These are phyloP conservation scores for Crocallis elinguaria DNA, from an alignment of 2,888 invertebrate species.

Conservation along the genomic window DNA sequence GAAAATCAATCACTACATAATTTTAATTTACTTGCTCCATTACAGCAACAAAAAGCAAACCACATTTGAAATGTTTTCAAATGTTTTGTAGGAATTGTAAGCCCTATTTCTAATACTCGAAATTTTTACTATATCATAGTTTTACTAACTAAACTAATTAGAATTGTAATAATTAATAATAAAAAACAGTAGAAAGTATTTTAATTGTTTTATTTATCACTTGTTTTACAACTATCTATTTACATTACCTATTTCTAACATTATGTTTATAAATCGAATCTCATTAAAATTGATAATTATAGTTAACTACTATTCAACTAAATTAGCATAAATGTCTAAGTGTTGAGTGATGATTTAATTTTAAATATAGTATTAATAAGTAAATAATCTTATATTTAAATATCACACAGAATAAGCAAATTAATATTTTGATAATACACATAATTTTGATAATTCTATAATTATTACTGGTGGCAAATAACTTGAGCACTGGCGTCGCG, in stretches of 20 bases:
- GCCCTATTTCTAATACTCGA: too few relatives aligned
- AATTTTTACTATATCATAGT: too few relatives aligned
- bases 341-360: not conserved
- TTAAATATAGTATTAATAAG: not conserved
- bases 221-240: slow-evolving; percentile 19
- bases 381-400: slow-evolving; percentile 52
- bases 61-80: too few relatives aligned
- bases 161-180: not conserved
- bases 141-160: not conserved
- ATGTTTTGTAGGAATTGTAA: too few relatives aligned
- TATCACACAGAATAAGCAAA: slow-evolving; percentile 70
- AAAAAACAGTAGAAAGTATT: slow-evolving; percentile 9
- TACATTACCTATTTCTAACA: slow-evolving; percentile 15
- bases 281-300: not conserved
- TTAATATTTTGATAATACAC: slow-evolving; percentile 39
- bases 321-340: not conserved
- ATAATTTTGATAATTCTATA: slow-evolving; percentile 33
- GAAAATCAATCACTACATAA: too few relatives aligned
- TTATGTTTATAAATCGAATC: not conserved
- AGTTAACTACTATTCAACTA: not conserved
- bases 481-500: too few relatives aligned
- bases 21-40: too few relatives aligned
- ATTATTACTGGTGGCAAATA: not conserved
- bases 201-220: slow-evolving; percentile 25
- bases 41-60: too few relatives aligned